These are phyloP conservation scores for Pristionchus entomophagus DNA, from an alignment of 2,888 invertebrate genomes.

Conservation along the genomic window DNA sequence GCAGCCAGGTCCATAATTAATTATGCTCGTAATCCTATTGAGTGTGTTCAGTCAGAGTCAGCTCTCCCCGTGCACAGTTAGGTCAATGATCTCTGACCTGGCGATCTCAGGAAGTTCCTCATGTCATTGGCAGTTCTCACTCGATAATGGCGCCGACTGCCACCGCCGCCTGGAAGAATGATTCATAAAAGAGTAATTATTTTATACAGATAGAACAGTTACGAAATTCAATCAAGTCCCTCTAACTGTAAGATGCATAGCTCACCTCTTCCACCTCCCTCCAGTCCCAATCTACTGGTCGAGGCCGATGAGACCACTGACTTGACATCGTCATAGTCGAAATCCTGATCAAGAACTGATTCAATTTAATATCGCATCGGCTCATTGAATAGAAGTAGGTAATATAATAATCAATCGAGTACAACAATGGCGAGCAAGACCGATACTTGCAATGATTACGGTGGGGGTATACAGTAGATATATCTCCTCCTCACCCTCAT, in stretches of 20 bases:
- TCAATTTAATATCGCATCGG: too few species aligned
- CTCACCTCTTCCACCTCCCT: slow-evolving; percentile 22
- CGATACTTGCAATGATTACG: too few species aligned
- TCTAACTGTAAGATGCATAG: too few species aligned
- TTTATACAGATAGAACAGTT: too few species aligned
- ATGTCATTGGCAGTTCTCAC: slow-evolving; percentile 39
- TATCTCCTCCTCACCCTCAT: neutral
- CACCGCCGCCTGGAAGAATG: neutral
- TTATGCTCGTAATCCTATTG: neutral
- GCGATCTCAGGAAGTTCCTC: slow-evolving; percentile 33
- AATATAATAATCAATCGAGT: too few species aligned
- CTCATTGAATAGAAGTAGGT: too few species aligned
- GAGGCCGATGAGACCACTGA: slow-evolving; percentile 35
- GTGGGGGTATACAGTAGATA: neutral
- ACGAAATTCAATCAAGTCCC: too few species aligned
- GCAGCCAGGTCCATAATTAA: neutral
- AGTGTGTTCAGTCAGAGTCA: neutral
- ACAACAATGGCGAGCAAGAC: too few species aligned
- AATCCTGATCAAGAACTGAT: neutral
- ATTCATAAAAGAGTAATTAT: neutral
- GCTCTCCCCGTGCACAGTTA: neutral
- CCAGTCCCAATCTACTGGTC: slow-evolving; percentile 39
- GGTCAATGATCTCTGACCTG: neutral
- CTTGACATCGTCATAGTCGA: slow-evolving; percentile 43
- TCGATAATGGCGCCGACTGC: slow-evolving; percentile 12